phyloP scores from a whole-genome alignment of 1,140 invertebrate genomes.

The Argopecten irradians region DNA sequence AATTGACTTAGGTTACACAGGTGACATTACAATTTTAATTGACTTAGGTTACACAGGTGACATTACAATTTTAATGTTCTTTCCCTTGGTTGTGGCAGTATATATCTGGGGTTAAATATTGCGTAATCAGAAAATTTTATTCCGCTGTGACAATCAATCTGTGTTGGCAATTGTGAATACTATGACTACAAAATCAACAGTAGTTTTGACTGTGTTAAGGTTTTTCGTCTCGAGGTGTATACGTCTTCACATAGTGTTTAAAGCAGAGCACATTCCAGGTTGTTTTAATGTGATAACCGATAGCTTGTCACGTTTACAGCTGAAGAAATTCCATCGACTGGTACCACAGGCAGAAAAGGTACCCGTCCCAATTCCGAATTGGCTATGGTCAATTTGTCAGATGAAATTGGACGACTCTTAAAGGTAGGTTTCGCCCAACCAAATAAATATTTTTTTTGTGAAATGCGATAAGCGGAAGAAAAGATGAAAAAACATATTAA shows the following conservation, averaged over 20 bases:
- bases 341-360: conserved; percentile 34
- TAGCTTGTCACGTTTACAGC: conserved; percentile 41
- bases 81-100: not conserved
- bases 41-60: no score
- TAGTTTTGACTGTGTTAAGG: conserved; percentile 29
- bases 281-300: conserved; percentile 29
- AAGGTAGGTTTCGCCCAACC: no score
- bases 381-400: conserved; percentile 1
- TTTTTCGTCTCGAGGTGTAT: not conserved
- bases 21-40: no score
- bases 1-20: no score
- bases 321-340: not conserved
- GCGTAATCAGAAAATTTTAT: not conserved
- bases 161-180: not conserved
- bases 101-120: not conserved
- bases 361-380: no score
- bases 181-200: not conserved
- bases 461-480: no score
- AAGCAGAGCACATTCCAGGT: conserved; percentile 35
- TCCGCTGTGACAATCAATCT: not conserved
- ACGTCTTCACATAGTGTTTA: conserved; percentile 31
- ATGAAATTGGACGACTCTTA: conserved; percentile 25
- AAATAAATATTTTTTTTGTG: no score
- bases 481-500: no score
- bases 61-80: not conserved